phyloP scores from a whole-genome alignment of 2,797 vertebrate genomes.

The Propithecus deckenii region DNA sequence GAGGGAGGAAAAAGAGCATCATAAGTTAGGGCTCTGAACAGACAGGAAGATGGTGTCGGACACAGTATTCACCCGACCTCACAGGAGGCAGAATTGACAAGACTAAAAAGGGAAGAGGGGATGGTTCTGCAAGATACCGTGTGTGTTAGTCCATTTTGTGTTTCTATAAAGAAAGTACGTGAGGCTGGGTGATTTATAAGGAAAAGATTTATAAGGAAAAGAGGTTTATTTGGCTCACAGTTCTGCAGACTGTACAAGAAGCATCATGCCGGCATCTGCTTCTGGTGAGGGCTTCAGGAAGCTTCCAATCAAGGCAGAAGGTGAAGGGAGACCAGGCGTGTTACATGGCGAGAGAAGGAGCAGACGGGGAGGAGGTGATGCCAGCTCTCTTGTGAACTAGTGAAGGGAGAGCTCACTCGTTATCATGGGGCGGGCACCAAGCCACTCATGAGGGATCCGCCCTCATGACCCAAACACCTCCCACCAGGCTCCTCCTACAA shows the following conservation, averaged over 20 bases:
- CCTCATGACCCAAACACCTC: neutral
- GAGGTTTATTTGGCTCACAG: neutral
- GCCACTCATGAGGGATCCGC: neutral
- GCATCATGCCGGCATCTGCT: neutral
- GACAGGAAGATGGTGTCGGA: neutral
- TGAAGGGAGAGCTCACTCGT: neutral
- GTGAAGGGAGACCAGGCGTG: neutral
- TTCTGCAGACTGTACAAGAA: neutral
- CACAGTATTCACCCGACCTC: neutral
- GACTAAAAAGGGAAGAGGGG: neutral
- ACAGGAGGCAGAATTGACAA: neutral
- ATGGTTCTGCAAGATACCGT: neutral
- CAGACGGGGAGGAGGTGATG: neutral
- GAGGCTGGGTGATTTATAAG: neutral
- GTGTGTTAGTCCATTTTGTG: neutral
- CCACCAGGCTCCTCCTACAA: neutral
- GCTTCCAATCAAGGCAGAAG: neutral
- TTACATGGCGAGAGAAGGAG: neutral
- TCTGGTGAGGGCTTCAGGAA: neutral
- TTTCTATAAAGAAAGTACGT: neutral
- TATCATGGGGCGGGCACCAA: neutral
- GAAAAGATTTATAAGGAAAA: neutral
- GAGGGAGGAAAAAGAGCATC: neutral
- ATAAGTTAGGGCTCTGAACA: neutral
- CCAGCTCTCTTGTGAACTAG: neutral